phyloP scores from a whole-genome alignment of 1,140 invertebrate species.

The Pseudomyrmex pallidus region DNA sequence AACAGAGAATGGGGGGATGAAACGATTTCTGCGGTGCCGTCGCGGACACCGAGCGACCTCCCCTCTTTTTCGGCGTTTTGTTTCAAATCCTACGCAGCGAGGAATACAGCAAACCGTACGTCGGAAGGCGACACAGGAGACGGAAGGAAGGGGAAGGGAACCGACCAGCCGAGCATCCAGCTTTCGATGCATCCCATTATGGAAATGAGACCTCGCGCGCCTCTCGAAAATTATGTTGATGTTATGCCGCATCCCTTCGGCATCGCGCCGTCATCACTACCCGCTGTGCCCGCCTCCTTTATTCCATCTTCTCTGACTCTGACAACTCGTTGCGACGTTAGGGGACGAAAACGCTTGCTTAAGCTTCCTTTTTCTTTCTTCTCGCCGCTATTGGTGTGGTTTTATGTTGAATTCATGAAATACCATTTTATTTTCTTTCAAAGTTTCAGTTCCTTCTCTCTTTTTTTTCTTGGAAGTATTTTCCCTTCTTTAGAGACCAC shows the following conservation, averaged over 20 bases:
- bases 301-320: conserved; percentile 33
- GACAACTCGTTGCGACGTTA: not conserved
- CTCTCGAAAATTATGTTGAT: conserved; percentile 83
- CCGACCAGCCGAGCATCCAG: conserved; percentile 66
- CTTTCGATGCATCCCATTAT: conserved; percentile 83
- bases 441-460: not conserved
- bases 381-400: not conserved
- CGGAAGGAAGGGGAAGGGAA: conserved; percentile 53
- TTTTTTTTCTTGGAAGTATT: not conserved
- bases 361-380: no score
- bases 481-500: not conserved
- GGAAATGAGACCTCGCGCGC: conserved; percentile 80
- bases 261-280: conserved; percentile 31
- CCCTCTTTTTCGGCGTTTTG: conserved; percentile 59
- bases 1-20: not conserved
- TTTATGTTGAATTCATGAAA: conserved; percentile 81
- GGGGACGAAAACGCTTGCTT: not conserved
- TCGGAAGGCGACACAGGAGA: conserved; percentile 43
- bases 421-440: conserved; percentile 76
- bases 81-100: conserved; percentile 35
- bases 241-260: conserved; percentile 76
- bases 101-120: not conserved
- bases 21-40: conserved; percentile 59
- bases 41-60: conserved; percentile 39
- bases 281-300: conserved; percentile 30